These are phyloP conservation scores for Lepidurus arcticus DNA, from an alignment of 1,140 invertebrate genomes.

Conservation along the genomic window DNA sequence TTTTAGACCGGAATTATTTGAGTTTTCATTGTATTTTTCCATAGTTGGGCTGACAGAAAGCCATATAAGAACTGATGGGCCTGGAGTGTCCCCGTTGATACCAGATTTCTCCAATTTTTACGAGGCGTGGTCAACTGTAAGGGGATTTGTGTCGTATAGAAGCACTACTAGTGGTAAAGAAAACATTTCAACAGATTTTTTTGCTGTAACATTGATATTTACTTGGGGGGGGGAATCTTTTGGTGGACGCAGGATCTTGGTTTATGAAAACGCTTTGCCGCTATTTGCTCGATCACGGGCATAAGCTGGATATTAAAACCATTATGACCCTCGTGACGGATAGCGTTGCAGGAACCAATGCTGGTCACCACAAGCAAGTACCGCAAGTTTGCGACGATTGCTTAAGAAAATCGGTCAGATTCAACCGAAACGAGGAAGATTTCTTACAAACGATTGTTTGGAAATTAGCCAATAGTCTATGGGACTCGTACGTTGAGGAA, in stretches of 20 bases:
- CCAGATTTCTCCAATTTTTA: constrained; percentile 20
- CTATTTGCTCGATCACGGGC: neutral
- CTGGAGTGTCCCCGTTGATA: neutral
- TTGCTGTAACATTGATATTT: too few species aligned
- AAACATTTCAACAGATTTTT: too few species aligned
- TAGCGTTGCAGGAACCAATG: neutral
- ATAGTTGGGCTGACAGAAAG: neutral
- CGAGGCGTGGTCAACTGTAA: constrained; percentile 26
- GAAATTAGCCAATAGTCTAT: neutral
- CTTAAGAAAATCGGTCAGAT: neutral
- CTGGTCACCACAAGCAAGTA: neutral
- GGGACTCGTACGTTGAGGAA: neutral
- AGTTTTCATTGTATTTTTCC: neutral
- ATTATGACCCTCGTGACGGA: constrained; percentile 1
- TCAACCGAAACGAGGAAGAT: neutral
- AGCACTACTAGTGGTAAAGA: neutral
- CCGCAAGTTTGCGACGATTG: neutral
- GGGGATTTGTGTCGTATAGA: constrained; percentile 25
- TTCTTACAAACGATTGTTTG: neutral
- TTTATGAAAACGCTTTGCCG: neutral
- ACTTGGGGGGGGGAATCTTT: too few species aligned
- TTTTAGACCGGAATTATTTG: too few species aligned
- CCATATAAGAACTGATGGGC: constrained; percentile 21
- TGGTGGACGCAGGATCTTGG: neutral
- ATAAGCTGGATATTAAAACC: neutral